Evolutionary conservation across 2,797 vertebrate species (phyloP).

Genomic region (Benthosema pterotum): DNA sequence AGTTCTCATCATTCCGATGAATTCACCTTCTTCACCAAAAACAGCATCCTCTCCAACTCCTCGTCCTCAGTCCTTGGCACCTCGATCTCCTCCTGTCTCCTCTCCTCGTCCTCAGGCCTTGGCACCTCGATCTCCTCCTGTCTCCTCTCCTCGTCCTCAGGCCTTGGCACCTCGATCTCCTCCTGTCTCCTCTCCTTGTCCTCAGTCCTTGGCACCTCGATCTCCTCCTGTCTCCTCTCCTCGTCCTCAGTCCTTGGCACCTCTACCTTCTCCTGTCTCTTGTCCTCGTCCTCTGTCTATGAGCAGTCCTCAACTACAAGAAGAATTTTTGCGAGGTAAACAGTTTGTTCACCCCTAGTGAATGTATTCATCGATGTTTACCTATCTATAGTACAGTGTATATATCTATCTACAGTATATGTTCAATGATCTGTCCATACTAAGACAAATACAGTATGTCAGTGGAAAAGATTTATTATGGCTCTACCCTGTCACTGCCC

Average conservation of each 20-base stretch:
- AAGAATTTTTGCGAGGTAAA: constrained; percentile 47
- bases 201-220: not conserved
- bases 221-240: constrained; percentile 17
- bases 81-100: no score
- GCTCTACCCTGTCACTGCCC: no score
- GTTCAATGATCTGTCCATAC: no score
- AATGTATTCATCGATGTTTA: not conserved
- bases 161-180: no score
- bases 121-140: no score
- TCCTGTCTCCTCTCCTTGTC: constrained; percentile 24
- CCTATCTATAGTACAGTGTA: no score
- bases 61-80: no score
- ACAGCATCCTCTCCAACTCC: not conserved
- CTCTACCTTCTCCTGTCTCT: constrained; percentile 11
- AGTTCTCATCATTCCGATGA: no score
- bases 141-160: constrained; percentile 7
- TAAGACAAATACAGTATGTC: no score
- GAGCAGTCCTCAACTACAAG: constrained; percentile 44
- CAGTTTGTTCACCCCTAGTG: not conserved
- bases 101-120: constrained; percentile 12
- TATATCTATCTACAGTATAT: no score
- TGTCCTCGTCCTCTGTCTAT: constrained; percentile 28
- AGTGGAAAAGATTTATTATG: no score
- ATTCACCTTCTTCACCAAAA: not conserved
- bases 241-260: not conserved